A percentile compares a stretch with the other conserved stretches of the same genome.
phyloP scores from a whole-genome alignment of 2,113 vertebrate species.

The Lophotis ruficrista region DNA sequence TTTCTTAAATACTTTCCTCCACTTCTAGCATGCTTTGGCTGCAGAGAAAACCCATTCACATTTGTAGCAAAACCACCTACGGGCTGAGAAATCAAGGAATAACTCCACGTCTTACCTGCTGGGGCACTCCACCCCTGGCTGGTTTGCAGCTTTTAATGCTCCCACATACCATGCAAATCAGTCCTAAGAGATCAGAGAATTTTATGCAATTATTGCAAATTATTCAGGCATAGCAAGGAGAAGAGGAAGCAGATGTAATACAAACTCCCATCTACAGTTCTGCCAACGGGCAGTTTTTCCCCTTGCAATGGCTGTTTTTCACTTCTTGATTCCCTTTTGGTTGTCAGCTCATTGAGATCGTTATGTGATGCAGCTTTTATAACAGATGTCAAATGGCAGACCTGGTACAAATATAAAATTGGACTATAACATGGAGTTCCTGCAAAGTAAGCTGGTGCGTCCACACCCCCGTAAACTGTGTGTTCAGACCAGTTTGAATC shows the following conservation, averaged over 20 bases:
- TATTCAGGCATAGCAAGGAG: background rate
- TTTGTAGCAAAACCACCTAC: background rate
- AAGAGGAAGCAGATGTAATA: background rate
- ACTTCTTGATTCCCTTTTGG: background rate
- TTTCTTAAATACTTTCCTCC: background rate
- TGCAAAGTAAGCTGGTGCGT: background rate
- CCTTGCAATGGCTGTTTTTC: background rate
- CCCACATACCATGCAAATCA: background rate
- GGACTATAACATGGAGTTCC: background rate
- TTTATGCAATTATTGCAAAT: background rate
- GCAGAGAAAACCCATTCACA: background rate
- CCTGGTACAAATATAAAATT: background rate
- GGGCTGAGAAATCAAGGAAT: background rate
- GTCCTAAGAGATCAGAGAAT: background rate
- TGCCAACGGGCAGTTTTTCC: background rate
- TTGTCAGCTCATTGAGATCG: background rate
- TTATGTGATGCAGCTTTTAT: background rate
- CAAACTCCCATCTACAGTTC: background rate
- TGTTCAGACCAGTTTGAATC: background rate
- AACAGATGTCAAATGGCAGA: background rate
- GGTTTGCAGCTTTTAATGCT: background rate
- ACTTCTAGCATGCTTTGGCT: background rate
- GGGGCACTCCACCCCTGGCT: background rate
- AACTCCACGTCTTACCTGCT: background rate
- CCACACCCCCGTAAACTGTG: background rate